Base-by-base conservation (phyloP, 2,797 vertebrate genomes). In the Betta splendens region DNA sequence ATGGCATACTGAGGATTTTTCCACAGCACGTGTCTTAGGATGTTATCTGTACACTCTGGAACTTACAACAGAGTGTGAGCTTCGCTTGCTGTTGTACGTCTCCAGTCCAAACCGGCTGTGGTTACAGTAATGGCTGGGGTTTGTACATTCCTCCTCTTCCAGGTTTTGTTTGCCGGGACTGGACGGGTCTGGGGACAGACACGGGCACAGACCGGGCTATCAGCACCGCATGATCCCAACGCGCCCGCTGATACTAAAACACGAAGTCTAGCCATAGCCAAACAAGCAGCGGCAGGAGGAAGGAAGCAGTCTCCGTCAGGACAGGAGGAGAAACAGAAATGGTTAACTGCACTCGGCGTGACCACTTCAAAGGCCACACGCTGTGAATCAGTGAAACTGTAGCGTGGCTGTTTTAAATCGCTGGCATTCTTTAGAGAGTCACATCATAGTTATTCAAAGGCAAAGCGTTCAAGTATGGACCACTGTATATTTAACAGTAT, bases 151-250 rank as follows among this genome's bases (percentile, higher is more conserved):
- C 89, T 83, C 25, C 37, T 67, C 85, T 91, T 91, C 90, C 90
- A 91, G 89, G 87, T 86, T 91, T 92, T 92, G 89, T 91, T 89
- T 84, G 75, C 43, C 21, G 35, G 73, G 79, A 64, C 75, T 57
- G 16, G 20, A 67, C 69, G 18, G 11, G 63, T 71, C 48, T 44
- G 16, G 69, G 72, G 73, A 80, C 75, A 79, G 77, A 66, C 66
- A 31, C 25, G 51, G 72, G 81, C 71, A 79, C 78, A 81, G 72
- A 51, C 72, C 33, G 69, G 72, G 69, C 76, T 80, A 77, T 85
- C 80, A 55, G 52, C 65, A 48, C 32, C 11, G 29, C 45, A n/a
- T 5, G 40, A 42, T 22, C 55, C 57, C 64, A 79, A 75, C 70
- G 53, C 1, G 70, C 75, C 61, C 3, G 62, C 83, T 72, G 80